phyloP scores from a whole-genome alignment of 2,888 invertebrate species.

The Timema cristinae region DNA sequence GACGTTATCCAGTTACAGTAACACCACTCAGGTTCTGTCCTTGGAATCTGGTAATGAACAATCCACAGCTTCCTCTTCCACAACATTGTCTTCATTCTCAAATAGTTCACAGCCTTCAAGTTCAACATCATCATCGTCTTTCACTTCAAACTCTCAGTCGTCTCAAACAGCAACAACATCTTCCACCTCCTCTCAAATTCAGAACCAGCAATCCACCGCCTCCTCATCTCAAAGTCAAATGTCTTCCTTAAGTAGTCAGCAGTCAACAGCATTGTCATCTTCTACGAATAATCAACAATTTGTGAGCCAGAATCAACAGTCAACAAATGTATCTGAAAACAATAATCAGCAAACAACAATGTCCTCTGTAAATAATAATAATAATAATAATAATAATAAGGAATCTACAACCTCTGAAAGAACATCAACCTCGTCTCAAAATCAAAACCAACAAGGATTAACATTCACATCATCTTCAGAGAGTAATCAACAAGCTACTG shows the following conservation, averaged over 20 bases:
- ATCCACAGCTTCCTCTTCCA: conserved; percentile 4
- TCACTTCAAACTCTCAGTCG: conserved; percentile 10
- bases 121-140: conserved; percentile 10
- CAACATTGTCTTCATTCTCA: conserved; percentile 7
- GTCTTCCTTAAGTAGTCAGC: conserved; percentile 19
- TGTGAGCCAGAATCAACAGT: conserved; percentile 9
- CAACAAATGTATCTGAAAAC: not conserved
- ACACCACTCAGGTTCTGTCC: not conserved
- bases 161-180: conserved; percentile 13
- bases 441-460: conserved; percentile 13
- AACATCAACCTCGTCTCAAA: not conserved
- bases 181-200: not conserved
- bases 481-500: conserved; percentile 23
- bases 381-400: too few relatives aligned
- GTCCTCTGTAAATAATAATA: too few relatives aligned
- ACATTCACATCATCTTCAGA: conserved; percentile 17
- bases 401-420: too few relatives aligned
- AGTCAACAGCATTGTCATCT: conserved; percentile 7
- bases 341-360: conserved; percentile 16
- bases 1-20: conserved; percentile 11
- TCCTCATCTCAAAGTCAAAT: conserved; percentile 13
- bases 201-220: not conserved
- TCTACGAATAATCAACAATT: conserved; percentile 12
- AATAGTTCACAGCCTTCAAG: conserved; percentile 8
- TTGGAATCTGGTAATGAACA: not conserved